These are phyloP conservation scores for Solea solea DNA, from an alignment of 2,113 vertebrate genomes.

Conservation along the genomic window DNA sequence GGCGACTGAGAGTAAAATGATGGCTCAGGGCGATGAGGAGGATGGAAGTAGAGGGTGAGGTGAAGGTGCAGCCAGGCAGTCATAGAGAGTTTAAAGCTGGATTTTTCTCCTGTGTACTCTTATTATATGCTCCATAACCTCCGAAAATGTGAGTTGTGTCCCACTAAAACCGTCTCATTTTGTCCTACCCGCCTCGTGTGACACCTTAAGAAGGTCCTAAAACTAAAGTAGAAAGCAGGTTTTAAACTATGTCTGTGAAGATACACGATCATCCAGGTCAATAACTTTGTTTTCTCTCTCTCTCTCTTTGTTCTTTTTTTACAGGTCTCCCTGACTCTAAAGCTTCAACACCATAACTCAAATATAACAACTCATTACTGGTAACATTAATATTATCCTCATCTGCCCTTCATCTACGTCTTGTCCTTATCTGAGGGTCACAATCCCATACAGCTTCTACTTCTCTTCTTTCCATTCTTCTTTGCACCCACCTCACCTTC, in stretches of 20 bases:
- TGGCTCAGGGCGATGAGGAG: slow-evolving; percentile 41
- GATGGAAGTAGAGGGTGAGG: slow-evolving; percentile 27
- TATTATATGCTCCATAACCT: slow-evolving; percentile 15
- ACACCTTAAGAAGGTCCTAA: neutral
- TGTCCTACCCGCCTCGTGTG: neutral
- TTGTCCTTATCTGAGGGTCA: no score
- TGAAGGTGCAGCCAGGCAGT: slow-evolving; percentile 18
- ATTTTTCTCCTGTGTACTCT: slow-evolving; percentile 15
- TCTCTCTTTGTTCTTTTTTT: neutral
- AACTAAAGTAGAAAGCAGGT: no score
- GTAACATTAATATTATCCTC: no score
- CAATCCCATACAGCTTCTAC: no score
- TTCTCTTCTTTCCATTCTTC: no score
- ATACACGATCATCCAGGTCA: no score
- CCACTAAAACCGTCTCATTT: neutral
- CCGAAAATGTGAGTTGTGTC: slow-evolving; percentile 17
- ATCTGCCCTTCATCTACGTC: no score
- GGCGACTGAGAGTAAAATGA: slow-evolving; percentile 37
- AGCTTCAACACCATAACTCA: no score
- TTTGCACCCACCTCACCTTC: no score
- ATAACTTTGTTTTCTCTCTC: neutral
- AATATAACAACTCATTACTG: no score
- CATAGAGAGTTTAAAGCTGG: slow-evolving; percentile 16
- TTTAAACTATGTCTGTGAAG: neutral
- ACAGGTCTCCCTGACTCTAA: no score